Evolutionary conservation across 2,113 vertebrate genomes (phyloP), one percentile per base, ranked within the genome.

Genomic region (Psittacula cyanocephala): DNA sequence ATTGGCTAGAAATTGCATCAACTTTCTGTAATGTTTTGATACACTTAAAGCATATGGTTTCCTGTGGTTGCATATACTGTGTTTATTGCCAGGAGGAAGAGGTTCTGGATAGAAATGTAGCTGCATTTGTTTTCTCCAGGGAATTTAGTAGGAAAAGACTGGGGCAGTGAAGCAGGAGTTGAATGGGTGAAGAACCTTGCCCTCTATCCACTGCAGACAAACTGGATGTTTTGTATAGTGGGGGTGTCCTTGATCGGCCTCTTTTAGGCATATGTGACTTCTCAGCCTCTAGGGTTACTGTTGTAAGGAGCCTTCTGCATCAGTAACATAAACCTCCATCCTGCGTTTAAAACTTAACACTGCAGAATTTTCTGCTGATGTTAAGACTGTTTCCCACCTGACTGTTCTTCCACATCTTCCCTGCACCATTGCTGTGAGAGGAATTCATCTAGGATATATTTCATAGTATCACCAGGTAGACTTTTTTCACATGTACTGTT

Each of bases 1-100:
- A 89, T 90, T 94, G 91, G 94, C 50, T 92, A 82, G 89, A 71
- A 95, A 74, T 76, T 33, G 12, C 81, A 52, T 35, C 44, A 63
- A 24, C 28, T 91, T 80, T 91, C 31, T 87, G 50, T 95, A 89
- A 88, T 11, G 15, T 89, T 94, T 82, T 94, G 81, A 67, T 94
- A 87, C 92, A 91, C 76, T 95, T 96, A 64, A 74, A 82, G 28
- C 12, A 23, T 57, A 11, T 83, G 17, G 68, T 78, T 91, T 88
- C 81, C 60, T 93, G 86, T 86, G 37, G 68, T 75, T 86, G 27
- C 72, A 65, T 86, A 78, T 37, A 57, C 75, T 87, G 43, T 81
- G 91, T 50, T 85, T 86, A 29, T 87, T 75, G 67, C 67, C 39
- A 91, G 88, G 62, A 68, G 77, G 77, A 86, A 37, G 68, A 79